These are phyloP conservation scores for Sitophilus oryzae DNA, from an alignment of 1,140 invertebrate species.

Conservation along the genomic window DNA sequence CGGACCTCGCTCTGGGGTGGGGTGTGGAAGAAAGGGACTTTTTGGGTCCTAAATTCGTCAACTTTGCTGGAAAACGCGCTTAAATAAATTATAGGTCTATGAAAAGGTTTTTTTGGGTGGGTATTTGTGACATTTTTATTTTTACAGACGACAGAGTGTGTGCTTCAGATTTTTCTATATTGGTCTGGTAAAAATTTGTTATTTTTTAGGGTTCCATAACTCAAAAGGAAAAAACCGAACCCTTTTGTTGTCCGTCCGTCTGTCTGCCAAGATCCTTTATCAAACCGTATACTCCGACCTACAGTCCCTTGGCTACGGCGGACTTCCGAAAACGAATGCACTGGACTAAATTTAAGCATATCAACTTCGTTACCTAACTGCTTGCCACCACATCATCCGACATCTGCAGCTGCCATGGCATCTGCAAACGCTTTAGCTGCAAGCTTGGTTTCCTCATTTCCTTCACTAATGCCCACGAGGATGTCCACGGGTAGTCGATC, in stretches of 20 bases:
- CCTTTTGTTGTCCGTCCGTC: too few species aligned
- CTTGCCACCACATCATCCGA: slow-evolving; percentile 52
- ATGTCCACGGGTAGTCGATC: slow-evolving; percentile 42
- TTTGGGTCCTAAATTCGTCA: not conserved
- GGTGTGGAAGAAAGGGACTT: not conserved
- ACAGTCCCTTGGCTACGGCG: too few species aligned
- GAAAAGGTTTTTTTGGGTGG: too few species aligned
- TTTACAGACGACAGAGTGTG: too few species aligned
- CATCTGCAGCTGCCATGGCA: slow-evolving; percentile 46
- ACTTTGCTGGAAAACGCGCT: not conserved
- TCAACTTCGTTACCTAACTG: slow-evolving; percentile 57
- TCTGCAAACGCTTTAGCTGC: slow-evolving; percentile 45
- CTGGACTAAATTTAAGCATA: slow-evolving; percentile 56
- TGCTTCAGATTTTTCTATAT: too few species aligned
- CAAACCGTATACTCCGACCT: too few species aligned
- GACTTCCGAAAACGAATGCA: slow-evolving; percentile 48
- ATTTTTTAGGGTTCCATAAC: too few species aligned
- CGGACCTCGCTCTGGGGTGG: not conserved
- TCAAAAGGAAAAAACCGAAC: too few species aligned
- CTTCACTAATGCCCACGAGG: slow-evolving; percentile 39
- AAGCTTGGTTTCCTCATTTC: slow-evolving; percentile 45
- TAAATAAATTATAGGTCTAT: not conserved
- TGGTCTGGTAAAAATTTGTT: too few species aligned
- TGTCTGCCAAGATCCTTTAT: too few species aligned
- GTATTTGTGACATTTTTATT: too few species aligned